Base-by-base conservation (phyloP, 1,140 invertebrate genomes). In the Euwallacea similis region DNA sequence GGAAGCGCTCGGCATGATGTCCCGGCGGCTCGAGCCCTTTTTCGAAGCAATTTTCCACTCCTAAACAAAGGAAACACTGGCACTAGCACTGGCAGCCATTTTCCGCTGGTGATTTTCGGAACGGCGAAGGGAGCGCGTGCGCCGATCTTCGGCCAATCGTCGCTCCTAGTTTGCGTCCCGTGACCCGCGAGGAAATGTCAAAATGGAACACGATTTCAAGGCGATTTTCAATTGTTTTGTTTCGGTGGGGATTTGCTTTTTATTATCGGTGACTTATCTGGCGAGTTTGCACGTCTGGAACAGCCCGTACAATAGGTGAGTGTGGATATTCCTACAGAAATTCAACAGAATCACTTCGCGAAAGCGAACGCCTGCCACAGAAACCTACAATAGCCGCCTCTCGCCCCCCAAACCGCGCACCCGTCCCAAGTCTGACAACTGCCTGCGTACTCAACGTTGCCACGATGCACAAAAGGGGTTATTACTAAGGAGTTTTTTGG, bases 1-100 rank as follows among this genome's bases (percentile, higher is more conserved):
- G 81, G 91, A 93, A 83, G 92, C 92, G 87, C 92, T 93, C 86
- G 92, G 92, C 92, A 94, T 94, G 86, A 89, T 93, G 75, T n/a
- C 42, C 41, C 13, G 10, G 16, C 60, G 16, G 11, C 46, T 71
- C 62, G 44, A 44, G 70, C 66, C 65, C 74, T 73, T 73, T 75
- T 74, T 63, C 53, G 54, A 33, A 33, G 21, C 63, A 65, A 60
- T 55, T 65, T 58, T 70, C 68, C 72, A 62, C 60, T 72, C 47
- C 73, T 87, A 88, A 87, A 88, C 86, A 88, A 88, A 88, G 87
- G 84, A 87, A 69, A 76, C 76, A 86, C 83, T 83, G 82, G 82
- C 84, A 86, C 84, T 83, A 84, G 83, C 83, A 85, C 84, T 82
- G 84, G 84, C 86, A 83, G 87, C 87, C 87, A 88, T 88, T 87